phyloP scores from a whole-genome alignment of 2,113 vertebrate species.

The Melanocharis versteri region DNA sequence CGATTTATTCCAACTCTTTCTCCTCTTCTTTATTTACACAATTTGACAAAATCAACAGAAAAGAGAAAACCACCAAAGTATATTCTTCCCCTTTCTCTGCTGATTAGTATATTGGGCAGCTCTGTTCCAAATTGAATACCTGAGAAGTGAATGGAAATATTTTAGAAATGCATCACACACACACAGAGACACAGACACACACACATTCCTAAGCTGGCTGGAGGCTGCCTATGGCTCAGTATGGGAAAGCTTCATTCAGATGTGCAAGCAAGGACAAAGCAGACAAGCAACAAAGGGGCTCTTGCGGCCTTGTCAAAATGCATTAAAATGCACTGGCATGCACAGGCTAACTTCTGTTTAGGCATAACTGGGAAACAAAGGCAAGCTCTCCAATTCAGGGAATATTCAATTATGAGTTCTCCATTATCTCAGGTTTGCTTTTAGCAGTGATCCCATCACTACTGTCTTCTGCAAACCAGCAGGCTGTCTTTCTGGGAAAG shows the following conservation, averaged over 20 bases:
- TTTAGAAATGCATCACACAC: neutral
- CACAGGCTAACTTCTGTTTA: slow-evolving; percentile 27
- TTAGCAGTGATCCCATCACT: neutral
- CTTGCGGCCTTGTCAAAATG: slow-evolving; percentile 42
- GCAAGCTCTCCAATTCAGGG: neutral
- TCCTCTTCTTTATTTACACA: neutral
- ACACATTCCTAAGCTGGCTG: neutral
- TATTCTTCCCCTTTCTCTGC: neutral
- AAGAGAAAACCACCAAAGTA: neutral
- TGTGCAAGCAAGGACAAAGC: neutral
- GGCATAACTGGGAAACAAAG: slow-evolving; percentile 54
- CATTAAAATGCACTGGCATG: slow-evolving; percentile 42
- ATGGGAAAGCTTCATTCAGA: slow-evolving; percentile 15
- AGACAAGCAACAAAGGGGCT: slow-evolving; percentile 42
- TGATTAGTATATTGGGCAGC: neutral
- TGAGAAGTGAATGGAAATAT: neutral
- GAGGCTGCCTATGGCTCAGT: neutral
- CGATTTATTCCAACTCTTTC: neutral
- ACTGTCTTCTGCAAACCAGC: neutral
- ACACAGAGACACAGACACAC: neutral
- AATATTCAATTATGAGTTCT: neutral
- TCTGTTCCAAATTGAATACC: neutral
- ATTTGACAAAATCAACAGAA: neutral
- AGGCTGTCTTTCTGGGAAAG: neutral
- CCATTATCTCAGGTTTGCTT: slow-evolving; percentile 23